Base-by-base conservation (phyloP, 2,888 invertebrate species). In the Platypus cylindrus region DNA sequence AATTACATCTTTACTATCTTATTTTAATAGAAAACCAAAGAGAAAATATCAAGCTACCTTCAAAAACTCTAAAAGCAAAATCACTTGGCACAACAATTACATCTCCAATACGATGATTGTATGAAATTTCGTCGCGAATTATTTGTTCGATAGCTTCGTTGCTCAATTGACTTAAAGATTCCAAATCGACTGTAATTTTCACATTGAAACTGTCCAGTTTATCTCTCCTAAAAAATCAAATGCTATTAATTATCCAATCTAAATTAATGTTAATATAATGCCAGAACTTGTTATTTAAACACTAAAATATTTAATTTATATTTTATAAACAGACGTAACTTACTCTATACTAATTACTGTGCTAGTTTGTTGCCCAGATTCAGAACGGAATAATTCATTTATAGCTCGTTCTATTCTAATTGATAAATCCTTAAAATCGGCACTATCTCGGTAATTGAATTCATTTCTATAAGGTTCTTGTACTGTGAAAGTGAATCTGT, bases 301-400 rank as follows among this genome's bases (percentile, higher is more conserved):
- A n/a, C n/a, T n/a, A n/a, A n/a, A n/a, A n/a, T n/a, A n/a, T n/a
- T n/a, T n/a, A n/a, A n/a, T n/a, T n/a, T n/a, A n/a, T n/a, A n/a
- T n/a, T 11, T 17, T n/a, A 17, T 5, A 2, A 34, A 25, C 24
- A 29, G 13, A 24, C 12, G 17, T 15, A 28, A 70, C 78, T 74
- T 60, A 83, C 83, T 75, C 70, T 52, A 80, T 74, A 44, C 74
- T 72, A 13, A 82, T 70, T 12, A 83, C 70, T 37, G 67, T 73
- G 1, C 75, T 70, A 3, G 65, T 63, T 49, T 75, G 74, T 3
- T 65, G 65, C 26, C 77, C 78, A 0, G 68, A 70, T 17, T 64
- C 44, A 31, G 48, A 46, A 5, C 63, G 61, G 48, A 71, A 76
- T 3, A 80, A 57, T 2, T 59, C 55, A 41, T 76, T 71, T 7